These are phyloP conservation scores for Linurgus olivaceus DNA, from an alignment of 2,797 vertebrate genomes.

Conservation along the genomic window DNA sequence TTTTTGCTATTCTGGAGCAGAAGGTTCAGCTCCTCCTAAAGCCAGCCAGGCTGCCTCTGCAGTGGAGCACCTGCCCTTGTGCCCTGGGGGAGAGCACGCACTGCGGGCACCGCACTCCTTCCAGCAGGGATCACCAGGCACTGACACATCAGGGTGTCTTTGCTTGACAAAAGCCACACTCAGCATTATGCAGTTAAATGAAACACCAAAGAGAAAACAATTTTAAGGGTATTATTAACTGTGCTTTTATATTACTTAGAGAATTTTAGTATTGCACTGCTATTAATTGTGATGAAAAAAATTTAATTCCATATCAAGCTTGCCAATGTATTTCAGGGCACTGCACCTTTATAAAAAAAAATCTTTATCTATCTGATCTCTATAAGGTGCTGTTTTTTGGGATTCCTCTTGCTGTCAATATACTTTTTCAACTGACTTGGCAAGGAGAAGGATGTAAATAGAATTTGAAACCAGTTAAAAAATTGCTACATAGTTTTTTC, in stretches of 20 bases:
- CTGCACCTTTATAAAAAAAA: neutral
- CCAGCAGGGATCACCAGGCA: neutral
- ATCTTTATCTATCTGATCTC: neutral
- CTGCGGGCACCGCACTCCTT: neutral
- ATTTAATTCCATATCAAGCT: rapidly evolving
- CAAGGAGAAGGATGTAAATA: neutral
- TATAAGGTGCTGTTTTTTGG: neutral
- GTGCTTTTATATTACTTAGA: neutral
- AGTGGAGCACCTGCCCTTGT: neutral
- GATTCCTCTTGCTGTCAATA: neutral
- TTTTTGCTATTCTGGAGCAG: neutral
- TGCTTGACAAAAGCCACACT: neutral
- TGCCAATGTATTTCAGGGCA: neutral
- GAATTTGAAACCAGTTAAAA: neutral
- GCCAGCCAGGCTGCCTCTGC: neutral
- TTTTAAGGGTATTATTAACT: neutral
- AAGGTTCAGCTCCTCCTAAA: neutral
- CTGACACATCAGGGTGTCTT: neutral
- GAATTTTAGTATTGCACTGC: neutral
- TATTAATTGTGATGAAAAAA: neutral
- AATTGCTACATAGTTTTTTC: rapidly evolving
- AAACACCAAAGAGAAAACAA: neutral
- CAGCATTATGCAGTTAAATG: neutral
- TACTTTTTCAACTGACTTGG: neutral
- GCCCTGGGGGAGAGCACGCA: rapidly evolving